These are phyloP conservation scores for Cryptoprocta ferox DNA, from an alignment of 2,797 vertebrate species.

Conservation along the genomic window DNA sequence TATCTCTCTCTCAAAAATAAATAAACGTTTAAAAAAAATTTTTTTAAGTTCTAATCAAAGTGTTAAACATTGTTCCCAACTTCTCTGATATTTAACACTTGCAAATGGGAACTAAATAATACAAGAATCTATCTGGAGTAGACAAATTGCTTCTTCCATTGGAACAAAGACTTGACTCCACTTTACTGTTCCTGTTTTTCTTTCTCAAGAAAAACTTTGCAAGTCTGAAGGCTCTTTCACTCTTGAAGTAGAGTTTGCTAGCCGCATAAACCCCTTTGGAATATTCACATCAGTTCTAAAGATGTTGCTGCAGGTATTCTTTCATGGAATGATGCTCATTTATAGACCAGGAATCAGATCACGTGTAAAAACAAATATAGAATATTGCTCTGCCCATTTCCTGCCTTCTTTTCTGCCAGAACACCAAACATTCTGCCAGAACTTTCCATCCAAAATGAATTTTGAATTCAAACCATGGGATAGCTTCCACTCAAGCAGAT, in stretches of 20 bases:
- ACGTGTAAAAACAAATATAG: background rate
- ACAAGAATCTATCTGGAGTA: background rate
- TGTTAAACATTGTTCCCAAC: background rate
- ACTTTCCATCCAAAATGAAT: background rate
- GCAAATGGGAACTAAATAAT: background rate
- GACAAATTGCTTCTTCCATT: slow-evolving; percentile 4
- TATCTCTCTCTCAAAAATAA: no score
- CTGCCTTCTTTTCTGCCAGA: background rate
- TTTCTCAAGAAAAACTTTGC: background rate
- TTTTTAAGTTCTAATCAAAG: background rate
- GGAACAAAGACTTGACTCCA: background rate
- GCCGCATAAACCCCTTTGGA: background rate
- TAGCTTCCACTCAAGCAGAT: background rate
- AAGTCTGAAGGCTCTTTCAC: background rate
- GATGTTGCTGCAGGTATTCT: background rate
- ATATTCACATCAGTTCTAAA: background rate
- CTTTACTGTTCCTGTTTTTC: background rate
- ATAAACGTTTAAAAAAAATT: no score
- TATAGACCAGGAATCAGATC: background rate
- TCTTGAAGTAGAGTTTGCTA: background rate
- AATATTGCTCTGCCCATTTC: background rate
- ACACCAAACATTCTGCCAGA: background rate
- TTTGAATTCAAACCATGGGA: background rate
- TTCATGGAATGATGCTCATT: background rate
- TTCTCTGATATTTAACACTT: background rate